Base-by-base conservation (phyloP, 2,888 invertebrate species). In the Drosophila parthenogenetica region DNA sequence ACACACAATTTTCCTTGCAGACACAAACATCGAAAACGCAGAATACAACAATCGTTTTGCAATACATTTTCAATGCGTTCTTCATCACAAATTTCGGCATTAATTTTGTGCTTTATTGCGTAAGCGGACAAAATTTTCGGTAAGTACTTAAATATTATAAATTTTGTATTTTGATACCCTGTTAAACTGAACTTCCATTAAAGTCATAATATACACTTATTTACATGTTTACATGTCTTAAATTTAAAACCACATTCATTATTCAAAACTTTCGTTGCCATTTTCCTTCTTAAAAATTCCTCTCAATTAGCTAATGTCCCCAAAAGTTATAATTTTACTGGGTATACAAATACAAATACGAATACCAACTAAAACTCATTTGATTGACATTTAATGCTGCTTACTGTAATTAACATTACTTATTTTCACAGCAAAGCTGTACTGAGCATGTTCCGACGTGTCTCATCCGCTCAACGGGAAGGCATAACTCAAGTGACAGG, bases 81-180 rank as follows among this genome's bases (percentile, higher is more conserved):
- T 97, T 96, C 92, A 94, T 96, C 89, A 95, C 95, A 5, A 97
- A 97, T 92, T 97, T 96, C 89, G 96, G 96, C 42, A 96, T 97
- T 60, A 97, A 97, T 92, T 97, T 97, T 90, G 93, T 95, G 2
- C 93, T 97, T 45, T 97, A 97, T 92, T 97, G 97, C 92, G 94
- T 95, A 50, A 95, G 95, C 81, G 97, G 97, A 0, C 95, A 96
- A 89, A 96, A 96, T 93, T 97, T 97, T 92, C 93, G 96, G 60
- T 94, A 93, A 90, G 90, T 80, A 58, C 0, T 13, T 4, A 57
- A 57, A 22, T 45, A n/a, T 17, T n/a, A 13, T n/a, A 32, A 19
- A 43, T 54, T 19, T 3, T 11, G 19, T n/a, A 17, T 13, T 42
- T 29, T 29, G 8, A 54, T 54, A 32, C 42, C 29, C 53, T 42